Conservation (phyloP, 2,797 vertebrate species). For the Channa striata region DNA sequence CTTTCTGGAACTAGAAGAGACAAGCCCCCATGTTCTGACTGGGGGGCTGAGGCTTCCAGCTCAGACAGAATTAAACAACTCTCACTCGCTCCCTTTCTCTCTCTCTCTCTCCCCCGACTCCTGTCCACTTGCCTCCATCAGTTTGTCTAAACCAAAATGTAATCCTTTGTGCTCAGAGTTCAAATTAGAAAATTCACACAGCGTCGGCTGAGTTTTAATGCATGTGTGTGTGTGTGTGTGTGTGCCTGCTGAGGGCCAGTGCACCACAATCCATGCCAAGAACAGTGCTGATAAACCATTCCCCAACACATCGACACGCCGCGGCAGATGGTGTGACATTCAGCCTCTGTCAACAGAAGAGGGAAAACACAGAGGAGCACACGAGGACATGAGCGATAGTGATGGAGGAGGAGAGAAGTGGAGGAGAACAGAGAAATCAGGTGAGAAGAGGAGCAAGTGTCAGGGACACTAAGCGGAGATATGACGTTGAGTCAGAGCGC, state of each 20-base stretch:
- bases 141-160: conserved; percentile 34
- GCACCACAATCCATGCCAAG: conserved; percentile 38
- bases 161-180: conserved; percentile 41
- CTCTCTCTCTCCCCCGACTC: conserved; percentile 4
- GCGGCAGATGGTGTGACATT: conserved; percentile 81
- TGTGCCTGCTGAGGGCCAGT: conserved; percentile 11
- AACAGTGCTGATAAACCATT: conserved; percentile 61
- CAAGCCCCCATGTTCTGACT: conserved; percentile 72
- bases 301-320: conserved; percentile 64
- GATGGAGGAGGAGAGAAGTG: conserved; percentile 51
- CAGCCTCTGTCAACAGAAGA: conserved; percentile 74
- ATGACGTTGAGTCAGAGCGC: conserved; percentile 76
- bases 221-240: background rate
- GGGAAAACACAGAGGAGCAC: conserved; percentile 50
- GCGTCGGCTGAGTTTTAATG: conserved; percentile 11
- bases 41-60: conserved; percentile 70
- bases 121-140: conserved; percentile 36
- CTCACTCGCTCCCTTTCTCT: conserved; percentile 40
- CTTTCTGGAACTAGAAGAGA: conserved; percentile 75
- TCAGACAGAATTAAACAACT: conserved; percentile 73
- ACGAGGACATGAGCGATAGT: conserved; percentile 62
- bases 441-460: conserved; percentile 68
- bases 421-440: conserved; percentile 56
- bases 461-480: conserved; percentile 19
- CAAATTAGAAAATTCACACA: conserved; percentile 38